A percentile compares a stretch with the other conserved stretches of the same genome.
These are phyloP conservation scores for Meles meles DNA, from an alignment of 2,113 vertebrate species.

Conservation along the genomic window DNA sequence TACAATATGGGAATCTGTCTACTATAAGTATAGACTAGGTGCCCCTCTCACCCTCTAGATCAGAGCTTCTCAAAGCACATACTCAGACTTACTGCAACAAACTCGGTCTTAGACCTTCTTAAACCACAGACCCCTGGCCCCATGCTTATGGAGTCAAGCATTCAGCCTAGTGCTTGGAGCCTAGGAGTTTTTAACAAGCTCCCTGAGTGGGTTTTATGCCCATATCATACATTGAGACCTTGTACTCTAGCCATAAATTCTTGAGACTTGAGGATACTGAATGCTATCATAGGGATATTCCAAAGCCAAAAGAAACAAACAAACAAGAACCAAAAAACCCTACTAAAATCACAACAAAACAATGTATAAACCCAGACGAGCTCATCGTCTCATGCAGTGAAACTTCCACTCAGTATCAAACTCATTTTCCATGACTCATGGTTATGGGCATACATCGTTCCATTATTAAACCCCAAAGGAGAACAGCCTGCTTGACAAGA, in stretches of 20 bases:
- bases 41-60: background rate
- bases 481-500: background rate
- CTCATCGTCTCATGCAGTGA: background rate
- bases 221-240: background rate
- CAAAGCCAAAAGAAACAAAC: background rate
- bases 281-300: background rate
- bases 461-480: background rate
- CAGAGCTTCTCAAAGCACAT: background rate
- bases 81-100: background rate
- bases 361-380: background rate
- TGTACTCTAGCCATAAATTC: background rate
- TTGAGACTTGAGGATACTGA: background rate
- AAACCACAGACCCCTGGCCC: background rate
- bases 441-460: background rate
- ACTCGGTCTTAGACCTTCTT: background rate
- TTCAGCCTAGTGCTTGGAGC: background rate
- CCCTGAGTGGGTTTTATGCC: background rate
- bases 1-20: background rate
- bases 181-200: background rate
- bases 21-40: background rate
- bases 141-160: background rate
- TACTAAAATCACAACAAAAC: conserved; percentile 13
- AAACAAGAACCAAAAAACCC: background rate
- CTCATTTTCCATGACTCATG: background rate
- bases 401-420: background rate